phyloP scores from a whole-genome alignment of 92 coral and sea anemone species.

The Meandrina meandrites region DNA sequence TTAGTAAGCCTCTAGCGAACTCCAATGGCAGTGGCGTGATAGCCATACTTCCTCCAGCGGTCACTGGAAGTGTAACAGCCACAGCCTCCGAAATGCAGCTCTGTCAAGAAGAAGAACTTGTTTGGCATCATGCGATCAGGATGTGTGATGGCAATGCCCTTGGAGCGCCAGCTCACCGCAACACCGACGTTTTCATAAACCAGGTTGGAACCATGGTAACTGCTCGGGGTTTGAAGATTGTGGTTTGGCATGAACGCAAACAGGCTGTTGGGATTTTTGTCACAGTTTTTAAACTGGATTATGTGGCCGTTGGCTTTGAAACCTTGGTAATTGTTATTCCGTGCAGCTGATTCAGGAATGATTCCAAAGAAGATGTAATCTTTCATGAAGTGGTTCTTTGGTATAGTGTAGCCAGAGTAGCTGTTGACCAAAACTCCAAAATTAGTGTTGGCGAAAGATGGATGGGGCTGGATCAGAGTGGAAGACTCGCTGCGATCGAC shows the following conservation, averaged over 20 bases:
- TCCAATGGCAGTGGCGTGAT: no score
- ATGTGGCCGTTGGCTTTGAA: constrained; percentile 44
- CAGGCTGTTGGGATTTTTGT: constrained; percentile 56
- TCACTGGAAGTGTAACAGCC: constrained; percentile 73
- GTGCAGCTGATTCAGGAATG: constrained; percentile 33
- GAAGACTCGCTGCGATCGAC: constrained; percentile 38
- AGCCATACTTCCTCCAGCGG: constrained; percentile 45
- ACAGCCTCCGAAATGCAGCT: constrained; percentile 73
- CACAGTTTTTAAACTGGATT: constrained; percentile 52
- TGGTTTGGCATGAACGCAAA: constrained; percentile 73
- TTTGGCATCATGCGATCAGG: constrained; percentile 23
- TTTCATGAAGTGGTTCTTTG: constrained; percentile 31
- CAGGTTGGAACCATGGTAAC: constrained; percentile 2
- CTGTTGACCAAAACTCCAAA: constrained; percentile 37
- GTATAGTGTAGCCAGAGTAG: constrained; percentile 48
- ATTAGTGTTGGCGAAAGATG: neutral
- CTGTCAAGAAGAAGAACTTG: constrained; percentile 25
- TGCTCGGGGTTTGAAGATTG: neutral
- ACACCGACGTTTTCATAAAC: constrained; percentile 46
- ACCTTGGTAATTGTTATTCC: constrained; percentile 31
- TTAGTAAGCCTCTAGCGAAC: no score
- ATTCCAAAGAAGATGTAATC: constrained; percentile 57
- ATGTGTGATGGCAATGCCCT: constrained; percentile 25
- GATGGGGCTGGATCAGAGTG: constrained; percentile 29
- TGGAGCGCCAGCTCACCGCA: constrained; percentile 59